Evolutionary conservation across 1,140 invertebrate species (phyloP).

Genomic region (Vanessa tameamea): DNA sequence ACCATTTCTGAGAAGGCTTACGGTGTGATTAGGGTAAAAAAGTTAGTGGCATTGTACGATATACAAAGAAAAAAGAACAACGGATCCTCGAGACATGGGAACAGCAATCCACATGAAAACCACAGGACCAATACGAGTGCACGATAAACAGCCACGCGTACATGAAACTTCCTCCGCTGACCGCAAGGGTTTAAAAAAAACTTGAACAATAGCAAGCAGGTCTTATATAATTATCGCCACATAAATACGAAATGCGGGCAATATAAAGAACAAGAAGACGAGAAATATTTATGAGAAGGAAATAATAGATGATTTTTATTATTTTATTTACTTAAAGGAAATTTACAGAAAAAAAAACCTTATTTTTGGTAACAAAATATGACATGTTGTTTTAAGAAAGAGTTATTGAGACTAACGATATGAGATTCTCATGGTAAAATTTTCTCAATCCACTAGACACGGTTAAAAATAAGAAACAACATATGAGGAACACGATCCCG

Average conservation of each 20-base stretch:
- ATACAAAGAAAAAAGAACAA: conserved; percentile 10
- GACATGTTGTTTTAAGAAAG: background rate
- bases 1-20: conserved; percentile 6
- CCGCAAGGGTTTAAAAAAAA: conserved; percentile 37
- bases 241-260: background rate
- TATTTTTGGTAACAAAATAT: background rate
- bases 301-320: no score
- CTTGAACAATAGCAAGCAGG: conserved; percentile 19
- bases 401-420: no score
- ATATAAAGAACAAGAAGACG: background rate
- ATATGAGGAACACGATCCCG: conserved; percentile 51
- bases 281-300: no score
- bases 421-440: conserved; percentile 18
- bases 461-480: conserved; percentile 30
- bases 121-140: conserved; percentile 46
- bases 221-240: conserved; percentile 28
- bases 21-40: conserved; percentile 10
- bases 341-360: background rate
- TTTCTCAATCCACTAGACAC: conserved; percentile 18
- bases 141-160: conserved; percentile 40
- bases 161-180: conserved; percentile 59
- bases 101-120: conserved; percentile 59
- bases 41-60: conserved; percentile 10
- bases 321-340: background rate
- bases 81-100: conserved; percentile 47